Percentiles rank a stretch among this genome's conserved stretches.
These are phyloP conservation scores for Lycocorax pyrrhopterus DNA, from an alignment of 2,113 vertebrate genomes.

Conservation along the genomic window DNA sequence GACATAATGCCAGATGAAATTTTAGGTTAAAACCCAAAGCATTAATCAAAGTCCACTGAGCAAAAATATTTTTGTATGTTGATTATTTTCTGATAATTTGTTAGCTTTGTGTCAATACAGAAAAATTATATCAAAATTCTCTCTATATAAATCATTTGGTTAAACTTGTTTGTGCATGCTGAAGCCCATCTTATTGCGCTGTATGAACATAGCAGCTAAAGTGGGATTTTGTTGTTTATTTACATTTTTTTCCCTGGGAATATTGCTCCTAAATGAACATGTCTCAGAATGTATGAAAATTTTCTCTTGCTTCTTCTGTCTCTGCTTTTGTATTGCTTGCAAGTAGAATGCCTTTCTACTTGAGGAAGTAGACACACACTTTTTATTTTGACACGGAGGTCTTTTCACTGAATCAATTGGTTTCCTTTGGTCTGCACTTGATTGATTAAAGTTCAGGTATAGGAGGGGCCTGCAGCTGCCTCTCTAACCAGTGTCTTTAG, in stretches of 20 bases:
- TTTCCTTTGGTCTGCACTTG: not conserved
- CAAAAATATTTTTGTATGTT: not conserved
- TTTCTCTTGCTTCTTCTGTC: not conserved
- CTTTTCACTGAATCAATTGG: not conserved
- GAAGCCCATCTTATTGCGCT: not conserved
- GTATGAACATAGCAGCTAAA: not conserved
- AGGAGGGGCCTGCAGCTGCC: not conserved
- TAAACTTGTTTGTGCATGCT: not conserved
- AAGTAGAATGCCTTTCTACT: not conserved
- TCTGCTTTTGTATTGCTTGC: not conserved
- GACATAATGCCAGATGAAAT: not conserved
- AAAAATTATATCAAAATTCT: not conserved
- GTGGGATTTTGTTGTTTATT: not conserved
- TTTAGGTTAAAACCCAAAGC: not conserved
- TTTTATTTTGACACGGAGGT: not conserved
- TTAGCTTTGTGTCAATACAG: not conserved
- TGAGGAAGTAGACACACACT: not conserved
- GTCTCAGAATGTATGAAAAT: not conserved
- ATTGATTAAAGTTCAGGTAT: fast-evolving
- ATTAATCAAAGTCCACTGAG: not conserved
- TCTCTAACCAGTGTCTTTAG: not conserved
- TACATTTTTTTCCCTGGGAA: not conserved
- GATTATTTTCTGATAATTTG: not conserved
- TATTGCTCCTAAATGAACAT: fast-evolving
- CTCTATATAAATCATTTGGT: not conserved